These are phyloP conservation scores for Sparidentex hasta DNA, from an alignment of 2,797 vertebrate genomes.

Conservation along the genomic window DNA sequence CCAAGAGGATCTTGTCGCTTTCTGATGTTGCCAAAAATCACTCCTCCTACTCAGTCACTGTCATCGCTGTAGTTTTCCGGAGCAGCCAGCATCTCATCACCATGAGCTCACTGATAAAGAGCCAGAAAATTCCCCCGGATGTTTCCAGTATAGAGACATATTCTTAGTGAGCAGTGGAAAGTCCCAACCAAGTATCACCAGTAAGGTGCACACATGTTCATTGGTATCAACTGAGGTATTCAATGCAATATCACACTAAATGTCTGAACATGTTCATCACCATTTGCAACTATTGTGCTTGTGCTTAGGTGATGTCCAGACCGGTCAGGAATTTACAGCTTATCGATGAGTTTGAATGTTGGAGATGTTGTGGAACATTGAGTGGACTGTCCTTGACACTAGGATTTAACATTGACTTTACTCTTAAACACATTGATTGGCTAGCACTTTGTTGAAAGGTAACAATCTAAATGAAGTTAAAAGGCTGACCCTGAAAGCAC, in stretches of 20 bases:
- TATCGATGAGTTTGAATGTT: background rate
- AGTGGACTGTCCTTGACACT: constrained; percentile 32
- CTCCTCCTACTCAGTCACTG: constrained; percentile 48
- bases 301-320: background rate
- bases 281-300: background rate
- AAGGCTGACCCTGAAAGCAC: background rate
- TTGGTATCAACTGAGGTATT: background rate
- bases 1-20: constrained; percentile 5
- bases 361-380: constrained; percentile 10
- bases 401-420: background rate
- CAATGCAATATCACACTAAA: background rate
- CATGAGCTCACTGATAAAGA: constrained; percentile 36
- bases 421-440: constrained; percentile 11
- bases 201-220: constrained; percentile 9
- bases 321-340: background rate
- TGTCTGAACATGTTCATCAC: background rate
- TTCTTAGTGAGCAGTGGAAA: constrained; percentile 13
- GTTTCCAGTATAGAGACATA: constrained; percentile 16
- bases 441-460: background rate
- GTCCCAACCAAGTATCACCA: background rate
- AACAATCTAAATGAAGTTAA: background rate
- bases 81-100: constrained; percentile 30
- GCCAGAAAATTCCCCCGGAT: constrained; percentile 11
- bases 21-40: constrained; percentile 40
- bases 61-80: constrained; percentile 43